A percentile compares a stretch with the other conserved stretches of the same genome.
Evolutionary conservation across 2,888 invertebrate species (phyloP).

Genomic region (Abscondita cerata): DNA sequence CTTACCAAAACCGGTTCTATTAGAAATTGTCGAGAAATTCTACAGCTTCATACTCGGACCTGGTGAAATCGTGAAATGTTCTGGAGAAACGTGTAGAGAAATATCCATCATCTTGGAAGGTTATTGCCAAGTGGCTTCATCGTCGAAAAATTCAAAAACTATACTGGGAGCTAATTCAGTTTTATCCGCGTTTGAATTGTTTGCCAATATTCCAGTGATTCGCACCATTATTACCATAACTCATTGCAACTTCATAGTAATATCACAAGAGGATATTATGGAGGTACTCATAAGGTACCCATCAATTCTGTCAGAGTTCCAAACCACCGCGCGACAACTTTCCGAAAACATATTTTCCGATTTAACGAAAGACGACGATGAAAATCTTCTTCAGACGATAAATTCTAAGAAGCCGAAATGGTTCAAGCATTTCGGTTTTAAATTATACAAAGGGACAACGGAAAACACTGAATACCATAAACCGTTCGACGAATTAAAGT

Average conservation of each 20-base stretch:
- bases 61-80: constrained; percentile 40
- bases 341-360: too few species aligned
- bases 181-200: constrained; percentile 40
- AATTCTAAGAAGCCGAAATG: too few species aligned
- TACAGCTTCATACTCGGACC: constrained; percentile 5
- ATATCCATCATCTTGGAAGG: constrained; percentile 42
- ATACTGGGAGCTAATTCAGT: constrained; percentile 29
- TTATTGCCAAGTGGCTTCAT: constrained; percentile 35
- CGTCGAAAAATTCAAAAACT: constrained; percentile 3
- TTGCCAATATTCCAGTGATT: constrained; percentile 35
- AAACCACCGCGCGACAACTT: too few species aligned
- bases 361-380: too few species aligned
- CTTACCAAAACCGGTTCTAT: constrained; percentile 1
- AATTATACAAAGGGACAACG: background rate
- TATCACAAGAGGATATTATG: background rate
- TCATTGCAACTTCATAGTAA: constrained; percentile 29
- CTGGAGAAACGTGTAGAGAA: constrained; percentile 41
- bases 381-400: too few species aligned
- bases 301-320: too few species aligned
- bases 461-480: constrained; percentile 16
- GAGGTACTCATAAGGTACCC: background rate
- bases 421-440: too few species aligned
- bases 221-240: constrained; percentile 39
- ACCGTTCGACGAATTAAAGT: constrained; percentile 14
- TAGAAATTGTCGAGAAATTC: background rate